Evolutionary conservation across 2,888 invertebrate species (phyloP).

Genomic region (Odontocerum albicorne): DNA sequence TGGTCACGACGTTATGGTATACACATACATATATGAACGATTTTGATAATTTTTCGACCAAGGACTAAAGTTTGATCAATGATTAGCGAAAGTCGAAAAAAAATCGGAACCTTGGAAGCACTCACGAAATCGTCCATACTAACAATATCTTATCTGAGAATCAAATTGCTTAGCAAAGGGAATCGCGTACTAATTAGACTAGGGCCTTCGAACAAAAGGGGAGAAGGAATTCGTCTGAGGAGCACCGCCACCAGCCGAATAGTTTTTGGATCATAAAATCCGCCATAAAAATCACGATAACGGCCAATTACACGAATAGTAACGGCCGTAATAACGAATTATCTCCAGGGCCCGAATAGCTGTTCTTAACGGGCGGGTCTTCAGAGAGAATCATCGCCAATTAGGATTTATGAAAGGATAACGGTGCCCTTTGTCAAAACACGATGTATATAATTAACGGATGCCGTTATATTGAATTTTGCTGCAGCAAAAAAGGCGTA

Average conservation of each 20-base stretch:
- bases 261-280: slow-evolving; percentile 56
- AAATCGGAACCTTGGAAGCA: no score
- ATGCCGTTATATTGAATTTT: slow-evolving; percentile 7
- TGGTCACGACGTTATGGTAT: no score
- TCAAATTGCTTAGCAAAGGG: slow-evolving; percentile 22
- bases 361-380: slow-evolving; percentile 30
- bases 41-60: no score
- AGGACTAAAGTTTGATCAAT: no score
- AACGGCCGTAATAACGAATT: slow-evolving; percentile 60
- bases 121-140: no score
- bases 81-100: no score
- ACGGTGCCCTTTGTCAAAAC: slow-evolving; percentile 29
- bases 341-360: slow-evolving; percentile 50
- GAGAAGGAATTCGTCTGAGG: background rate
- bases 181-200: slow-evolving; percentile 32
- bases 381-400: slow-evolving; percentile 32
- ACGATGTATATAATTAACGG: slow-evolving; percentile 19
- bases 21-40: no score
- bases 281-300: slow-evolving; percentile 60
- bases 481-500: slow-evolving; percentile 2
- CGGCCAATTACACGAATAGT: slow-evolving; percentile 54
- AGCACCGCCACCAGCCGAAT: slow-evolving; percentile 44
- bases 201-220: slow-evolving; percentile 9
- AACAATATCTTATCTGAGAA: slow-evolving; percentile 21
- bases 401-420: slow-evolving; percentile 35